Conservation (phyloP, 2,113 vertebrate genomes). For the Procavia capensis region DNA sequence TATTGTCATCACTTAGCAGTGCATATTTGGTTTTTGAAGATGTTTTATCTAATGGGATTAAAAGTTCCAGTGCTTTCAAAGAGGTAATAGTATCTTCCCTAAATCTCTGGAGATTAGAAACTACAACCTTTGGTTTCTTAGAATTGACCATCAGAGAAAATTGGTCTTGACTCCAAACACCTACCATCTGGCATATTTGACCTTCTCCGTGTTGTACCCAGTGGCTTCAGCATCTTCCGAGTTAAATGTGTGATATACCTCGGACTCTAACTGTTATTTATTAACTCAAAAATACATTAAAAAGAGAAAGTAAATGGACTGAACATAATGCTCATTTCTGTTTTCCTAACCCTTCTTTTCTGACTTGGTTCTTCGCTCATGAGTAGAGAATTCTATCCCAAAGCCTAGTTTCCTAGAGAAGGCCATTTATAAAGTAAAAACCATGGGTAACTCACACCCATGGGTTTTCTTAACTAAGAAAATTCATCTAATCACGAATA, state of each 20-base stretch:
- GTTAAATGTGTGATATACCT: background rate
- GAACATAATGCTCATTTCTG: background rate
- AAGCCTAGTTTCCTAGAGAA: background rate
- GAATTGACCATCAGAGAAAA: slow-evolving; percentile 70
- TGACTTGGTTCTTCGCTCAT: background rate
- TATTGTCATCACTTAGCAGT: background rate
- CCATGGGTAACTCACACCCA: background rate
- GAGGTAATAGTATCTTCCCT: slow-evolving; percentile 29
- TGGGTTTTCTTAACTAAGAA: slow-evolving; percentile 60
- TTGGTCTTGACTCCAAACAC: slow-evolving; percentile 59
- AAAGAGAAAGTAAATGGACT: background rate
- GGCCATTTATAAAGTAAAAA: background rate
- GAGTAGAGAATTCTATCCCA: background rate
- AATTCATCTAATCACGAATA: slow-evolving; percentile 60
- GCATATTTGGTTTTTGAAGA: slow-evolving; percentile 49
- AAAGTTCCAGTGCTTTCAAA: background rate
- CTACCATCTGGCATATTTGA: slow-evolving; percentile 47
- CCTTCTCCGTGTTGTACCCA: fast-evolving
- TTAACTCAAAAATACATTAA: background rate
- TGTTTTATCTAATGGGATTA: slow-evolving; percentile 11
- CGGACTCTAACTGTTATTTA: background rate
- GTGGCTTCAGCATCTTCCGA: background rate
- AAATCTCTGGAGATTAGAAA: slow-evolving; percentile 56
- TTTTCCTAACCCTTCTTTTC: slow-evolving; percentile 25
- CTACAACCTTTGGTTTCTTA: slow-evolving; percentile 68